Evolutionary conservation across 1,140 invertebrate genomes (phyloP).

Genomic region (Drusus annulatus): DNA sequence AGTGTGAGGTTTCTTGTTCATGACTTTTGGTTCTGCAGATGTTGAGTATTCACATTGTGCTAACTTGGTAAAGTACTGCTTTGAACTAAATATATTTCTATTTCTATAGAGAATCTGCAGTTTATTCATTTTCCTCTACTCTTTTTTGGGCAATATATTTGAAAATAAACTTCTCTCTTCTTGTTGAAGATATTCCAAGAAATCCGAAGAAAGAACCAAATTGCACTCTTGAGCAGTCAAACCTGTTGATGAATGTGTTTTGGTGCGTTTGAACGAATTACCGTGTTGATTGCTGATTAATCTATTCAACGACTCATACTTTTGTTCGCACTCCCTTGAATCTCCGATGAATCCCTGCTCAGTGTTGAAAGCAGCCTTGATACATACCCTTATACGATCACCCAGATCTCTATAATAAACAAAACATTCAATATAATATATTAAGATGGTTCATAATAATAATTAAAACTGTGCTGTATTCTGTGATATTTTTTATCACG

Average conservation of each 20-base stretch:
- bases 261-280: conserved; percentile 75
- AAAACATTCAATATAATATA: conserved; percentile 52
- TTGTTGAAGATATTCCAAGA: conserved; percentile 75
- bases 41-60: neutral
- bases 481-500: too few relatives aligned
- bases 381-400: conserved; percentile 79
- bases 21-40: neutral
- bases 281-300: conserved; percentile 80
- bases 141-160: conserved; percentile 67
- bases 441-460: too few relatives aligned
- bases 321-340: conserved; percentile 75
- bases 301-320: conserved; percentile 79
- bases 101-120: conserved; percentile 44
- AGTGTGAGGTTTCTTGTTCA: conserved; percentile 68
- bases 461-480: too few relatives aligned
- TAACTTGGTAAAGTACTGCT: neutral
- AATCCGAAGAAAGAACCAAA: conserved; percentile 79
- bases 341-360: conserved; percentile 72
- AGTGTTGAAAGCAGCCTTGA: conserved; percentile 77
- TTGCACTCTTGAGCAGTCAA: conserved; percentile 81
- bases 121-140: conserved; percentile 61
- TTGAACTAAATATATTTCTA: neutral
- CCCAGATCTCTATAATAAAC: conserved; percentile 80
- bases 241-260: conserved; percentile 77
- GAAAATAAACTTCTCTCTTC: conserved; percentile 72